Base-by-base conservation (phyloP, 2,888 invertebrate genomes). In the Silvanus unidentatus region DNA sequence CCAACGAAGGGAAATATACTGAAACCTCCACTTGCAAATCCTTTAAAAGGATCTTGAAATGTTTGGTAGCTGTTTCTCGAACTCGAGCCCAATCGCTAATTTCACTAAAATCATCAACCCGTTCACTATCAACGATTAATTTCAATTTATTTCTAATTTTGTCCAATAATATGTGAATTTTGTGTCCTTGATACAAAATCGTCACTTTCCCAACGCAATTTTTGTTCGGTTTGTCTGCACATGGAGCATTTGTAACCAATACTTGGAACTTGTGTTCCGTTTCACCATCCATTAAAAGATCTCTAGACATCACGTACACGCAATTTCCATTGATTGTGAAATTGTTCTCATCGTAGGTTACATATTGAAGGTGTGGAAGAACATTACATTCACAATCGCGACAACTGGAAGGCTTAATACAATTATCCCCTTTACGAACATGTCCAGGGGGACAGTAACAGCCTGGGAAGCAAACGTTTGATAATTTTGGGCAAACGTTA, bases 251-350 rank as follows among this genome's bases (percentile, higher is more conserved):
- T 1, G 82, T 84, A 1, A 84, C 80, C 51, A 83, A 79, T 40
- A 88, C 68, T 71, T 78, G 72, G 64, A 76, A 74, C 69, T 77
- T 54, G 63, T 74, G 66, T 10, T 67, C 67, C 8, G 76, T 77
- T 0, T 77, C 74, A 0, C 75, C 64, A 34, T 75, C 74, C n/a
- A 50, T 43, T 1, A 64, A 40, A 39, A 75, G 71, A 67, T 86
- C 83, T 27, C 85, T 72, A 0, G 89, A 83, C 41, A 90, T 78
- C 16, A 91, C 75, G 65, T 91, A 92, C 0, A 88, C 88, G 67
- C 94, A 94, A 66, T 88, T 88, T 3, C 88, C 89, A 53, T 85
- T 81, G 68, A 88, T 86, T 0, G 86, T 86, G 55, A 86, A 83
- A 58, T 86, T 84, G 49, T 78, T 81, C 14, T 84, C 81, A 65